Evolutionary conservation across 2,113 vertebrate species (phyloP), one percentile per base, ranked within the genome.

Genomic region (Lepus timidus): DNA sequence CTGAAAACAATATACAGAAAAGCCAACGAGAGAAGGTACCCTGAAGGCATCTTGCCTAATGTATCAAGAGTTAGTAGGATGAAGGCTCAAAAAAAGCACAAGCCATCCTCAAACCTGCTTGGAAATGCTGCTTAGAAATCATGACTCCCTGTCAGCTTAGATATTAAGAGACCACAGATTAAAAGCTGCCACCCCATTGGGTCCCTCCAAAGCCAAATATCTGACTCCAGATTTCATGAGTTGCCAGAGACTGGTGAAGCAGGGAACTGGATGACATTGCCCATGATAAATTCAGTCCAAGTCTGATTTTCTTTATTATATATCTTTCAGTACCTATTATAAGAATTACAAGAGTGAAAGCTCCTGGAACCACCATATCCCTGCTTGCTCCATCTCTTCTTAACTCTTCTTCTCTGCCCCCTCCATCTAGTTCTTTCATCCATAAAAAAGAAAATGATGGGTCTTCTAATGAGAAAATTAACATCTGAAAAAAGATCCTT

Each of bases 401-500:
- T 93, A 95, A 61, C 82, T 96, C 96, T 90, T 74, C 96, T 96
- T 92, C 87, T 95, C 39, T 67, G 33, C 75, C 51, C 62, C 78
- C 70, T 76, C 71, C 52, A 9, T 9, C 22, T 51, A 73, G 61
- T 49, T 61, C n/a, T 6, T 4, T 20, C 51, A 36, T 33, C 10
- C 44, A 20, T 33, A 88, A 98, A 98, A 19, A 98, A 97, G 95
- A 97, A 97, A 94, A 79, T 19, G 8, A 88, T 85, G 36, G 17
- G 23, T 96, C 97, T 97, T 96, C 98, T 98, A 98, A 98, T 95
- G 97, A 97, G 97, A 98, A 98, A 98, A 98, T 98, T 97, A 96
- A 98, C 97, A 98, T 98, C 31, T 98, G 98, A 98, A 98, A 98
- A 95, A 96, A 96, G 97, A 97, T 96, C 97, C 98, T 9, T n/a